These are phyloP conservation scores for Periophthalmodon schlosseri DNA, from an alignment of 2,113 vertebrate species.

Conservation along the genomic window DNA sequence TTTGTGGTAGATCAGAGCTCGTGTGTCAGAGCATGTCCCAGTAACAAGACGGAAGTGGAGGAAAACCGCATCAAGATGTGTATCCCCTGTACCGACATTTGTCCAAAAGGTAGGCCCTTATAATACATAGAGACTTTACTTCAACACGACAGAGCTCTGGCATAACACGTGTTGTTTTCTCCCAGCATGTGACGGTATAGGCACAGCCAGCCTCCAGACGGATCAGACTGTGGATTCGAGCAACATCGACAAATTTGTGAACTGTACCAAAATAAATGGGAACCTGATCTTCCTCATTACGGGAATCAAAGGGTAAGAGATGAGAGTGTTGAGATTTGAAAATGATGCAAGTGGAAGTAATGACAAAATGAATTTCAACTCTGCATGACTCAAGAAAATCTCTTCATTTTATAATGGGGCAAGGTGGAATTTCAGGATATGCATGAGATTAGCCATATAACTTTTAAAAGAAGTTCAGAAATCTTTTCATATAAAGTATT, in stretches of 20 bases:
- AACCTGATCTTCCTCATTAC: slow-evolving; percentile 98
- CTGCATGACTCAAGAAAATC: neutral
- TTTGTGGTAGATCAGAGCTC: slow-evolving; percentile 99
- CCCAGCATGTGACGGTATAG: slow-evolving; percentile 94
- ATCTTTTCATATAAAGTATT: neutral
- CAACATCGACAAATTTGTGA: slow-evolving; percentile 97
- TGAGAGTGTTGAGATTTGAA: neutral
- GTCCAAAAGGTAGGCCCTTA: slow-evolving; percentile 89
- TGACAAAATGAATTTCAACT: slow-evolving; percentile 9
- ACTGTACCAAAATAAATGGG: slow-evolving; percentile 99
- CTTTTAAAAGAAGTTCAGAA: neutral
- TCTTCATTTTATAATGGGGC: slow-evolving; percentile 1
- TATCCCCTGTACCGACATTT: slow-evolving; percentile 97
- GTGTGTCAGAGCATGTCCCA: slow-evolving; percentile 94
- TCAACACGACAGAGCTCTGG: neutral
- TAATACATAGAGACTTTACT: neutral
- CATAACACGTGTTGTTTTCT: slow-evolving; percentile 12
- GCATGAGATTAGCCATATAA: neutral
- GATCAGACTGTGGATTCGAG: slow-evolving; percentile 96
- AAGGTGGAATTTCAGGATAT: neutral
- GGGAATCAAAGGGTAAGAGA: slow-evolving; percentile 94
- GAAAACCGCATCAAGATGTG: slow-evolving; percentile 97
- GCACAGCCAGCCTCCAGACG: slow-evolving; percentile 87
- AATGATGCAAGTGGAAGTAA: neutral
- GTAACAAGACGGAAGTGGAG: slow-evolving; percentile 98